These are phyloP conservation scores for Diploptera punctata DNA, from an alignment of 2,888 invertebrate species.

Conservation along the genomic window DNA sequence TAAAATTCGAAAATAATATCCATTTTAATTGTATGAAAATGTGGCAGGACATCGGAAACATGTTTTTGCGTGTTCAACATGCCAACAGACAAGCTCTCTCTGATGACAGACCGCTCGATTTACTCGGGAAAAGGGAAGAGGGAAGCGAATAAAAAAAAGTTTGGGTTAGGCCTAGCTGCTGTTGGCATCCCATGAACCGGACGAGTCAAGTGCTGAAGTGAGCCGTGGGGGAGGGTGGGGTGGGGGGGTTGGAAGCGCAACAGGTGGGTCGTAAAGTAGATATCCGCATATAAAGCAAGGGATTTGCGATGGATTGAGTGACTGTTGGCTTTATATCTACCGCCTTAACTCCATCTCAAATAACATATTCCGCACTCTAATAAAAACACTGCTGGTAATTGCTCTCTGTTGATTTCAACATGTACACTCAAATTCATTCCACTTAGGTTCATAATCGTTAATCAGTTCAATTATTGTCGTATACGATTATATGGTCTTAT, in stretches of 20 bases:
- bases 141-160: slow-evolving; percentile 28
- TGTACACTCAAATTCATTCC: too few species aligned
- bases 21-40: neutral
- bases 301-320: slow-evolving; percentile 43
- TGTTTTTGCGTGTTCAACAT: neutral
- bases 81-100: slow-evolving; percentile 38
- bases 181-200: slow-evolving; percentile 5
- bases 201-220: slow-evolving; percentile 9
- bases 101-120: slow-evolving; percentile 42
- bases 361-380: neutral
- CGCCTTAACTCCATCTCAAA: neutral
- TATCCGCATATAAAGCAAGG: slow-evolving; percentile 56
- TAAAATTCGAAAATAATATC: neutral
- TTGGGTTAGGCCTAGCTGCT: slow-evolving; percentile 7
- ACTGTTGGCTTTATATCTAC: slow-evolving; percentile 31
- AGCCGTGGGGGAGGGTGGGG: slow-evolving; percentile 27
- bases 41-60: too few species aligned
- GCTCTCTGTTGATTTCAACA: too few species aligned
- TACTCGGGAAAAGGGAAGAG: slow-evolving; percentile 31
- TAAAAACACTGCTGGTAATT: too few species aligned
- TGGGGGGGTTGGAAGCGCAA: slow-evolving; percentile 50
- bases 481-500: too few species aligned
- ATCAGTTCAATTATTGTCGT: too few species aligned
- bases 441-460: too few species aligned
- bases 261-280: slow-evolving; percentile 62